Conservation (phyloP, 2,888 invertebrate genomes). For the Tipula lateralis region DNA sequence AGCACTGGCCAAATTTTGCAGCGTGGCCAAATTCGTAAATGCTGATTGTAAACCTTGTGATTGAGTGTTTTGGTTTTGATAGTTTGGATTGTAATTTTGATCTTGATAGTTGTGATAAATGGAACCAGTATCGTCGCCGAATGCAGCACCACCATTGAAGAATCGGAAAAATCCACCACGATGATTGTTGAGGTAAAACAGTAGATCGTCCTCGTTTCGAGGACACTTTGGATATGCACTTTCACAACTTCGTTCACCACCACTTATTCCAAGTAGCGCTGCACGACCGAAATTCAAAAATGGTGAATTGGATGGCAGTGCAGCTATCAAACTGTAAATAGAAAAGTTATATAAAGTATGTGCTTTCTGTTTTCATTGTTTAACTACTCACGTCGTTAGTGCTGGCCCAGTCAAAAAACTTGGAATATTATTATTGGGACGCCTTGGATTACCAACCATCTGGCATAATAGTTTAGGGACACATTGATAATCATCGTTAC, state of each 20-base stretch:
- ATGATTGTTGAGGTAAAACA: slow-evolving; percentile 76
- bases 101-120: slow-evolving; percentile 29
- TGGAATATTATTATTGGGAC: slow-evolving; percentile 46
- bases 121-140: slow-evolving; percentile 35
- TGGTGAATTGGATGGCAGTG: slow-evolving; percentile 51
- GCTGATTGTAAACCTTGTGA: slow-evolving; percentile 31
- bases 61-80: slow-evolving; percentile 32
- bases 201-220: slow-evolving; percentile 61
- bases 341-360: background rate
- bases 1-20: slow-evolving; percentile 33
- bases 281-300: slow-evolving; percentile 70
- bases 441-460: slow-evolving; percentile 56
- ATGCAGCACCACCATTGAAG: slow-evolving; percentile 57
- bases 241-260: slow-evolving; percentile 44
- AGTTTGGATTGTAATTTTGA: slow-evolving; percentile 32
- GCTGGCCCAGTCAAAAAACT: slow-evolving; percentile 46
- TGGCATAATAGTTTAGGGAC: slow-evolving; percentile 76
- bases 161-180: slow-evolving; percentile 81
- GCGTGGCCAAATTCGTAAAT: slow-evolving; percentile 31
- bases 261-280: slow-evolving; percentile 66
- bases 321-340: slow-evolving; percentile 39
- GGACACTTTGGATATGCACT: slow-evolving; percentile 69
- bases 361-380: background rate
- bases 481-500: slow-evolving; percentile 73
- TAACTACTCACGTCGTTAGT: slow-evolving; percentile 45